phyloP scores from a whole-genome alignment of 2,113 vertebrate genomes.

The Turdus rufiventris region DNA sequence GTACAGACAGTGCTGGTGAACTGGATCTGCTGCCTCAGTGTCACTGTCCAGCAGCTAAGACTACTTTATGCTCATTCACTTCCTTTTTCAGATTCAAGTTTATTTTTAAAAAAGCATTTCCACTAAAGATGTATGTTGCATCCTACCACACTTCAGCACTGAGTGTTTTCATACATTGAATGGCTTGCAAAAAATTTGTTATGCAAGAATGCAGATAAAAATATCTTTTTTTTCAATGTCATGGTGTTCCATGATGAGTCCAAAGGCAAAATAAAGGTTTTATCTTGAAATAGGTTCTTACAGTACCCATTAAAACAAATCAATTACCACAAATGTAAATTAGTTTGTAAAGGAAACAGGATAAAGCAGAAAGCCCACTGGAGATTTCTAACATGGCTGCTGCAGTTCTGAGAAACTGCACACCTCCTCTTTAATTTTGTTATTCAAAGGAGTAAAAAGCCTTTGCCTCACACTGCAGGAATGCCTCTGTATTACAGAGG shows the following conservation, averaged over 20 bases:
- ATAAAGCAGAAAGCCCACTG: not conserved
- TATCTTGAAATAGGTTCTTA: not conserved
- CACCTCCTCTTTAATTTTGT: not conserved
- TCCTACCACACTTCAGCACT: not conserved
- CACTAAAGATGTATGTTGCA: not conserved
- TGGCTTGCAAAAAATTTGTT: not conserved
- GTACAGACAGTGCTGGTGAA: not conserved
- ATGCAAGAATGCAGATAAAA: not conserved
- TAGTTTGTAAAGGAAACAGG: not conserved
- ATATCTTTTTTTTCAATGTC: not conserved
- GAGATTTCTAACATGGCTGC: not conserved
- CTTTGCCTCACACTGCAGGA: not conserved
- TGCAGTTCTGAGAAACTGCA: not conserved
- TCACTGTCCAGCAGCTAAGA: not conserved
- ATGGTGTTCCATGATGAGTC: not conserved
- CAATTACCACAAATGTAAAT: not conserved
- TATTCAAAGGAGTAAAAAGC: not conserved
- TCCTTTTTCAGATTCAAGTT: not conserved
- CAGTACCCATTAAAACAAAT: not conserved
- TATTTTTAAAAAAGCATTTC: not conserved
- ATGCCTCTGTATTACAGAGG: not conserved
- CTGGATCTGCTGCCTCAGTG: not conserved
- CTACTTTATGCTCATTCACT: not conserved
- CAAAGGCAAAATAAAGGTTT: not conserved
- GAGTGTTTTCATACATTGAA: not conserved